Percentiles rank a stretch among this genome's conserved stretches.
Evolutionary conservation across 1,140 invertebrate species (phyloP).

Genomic region (Armadillidium nasatum): DNA sequence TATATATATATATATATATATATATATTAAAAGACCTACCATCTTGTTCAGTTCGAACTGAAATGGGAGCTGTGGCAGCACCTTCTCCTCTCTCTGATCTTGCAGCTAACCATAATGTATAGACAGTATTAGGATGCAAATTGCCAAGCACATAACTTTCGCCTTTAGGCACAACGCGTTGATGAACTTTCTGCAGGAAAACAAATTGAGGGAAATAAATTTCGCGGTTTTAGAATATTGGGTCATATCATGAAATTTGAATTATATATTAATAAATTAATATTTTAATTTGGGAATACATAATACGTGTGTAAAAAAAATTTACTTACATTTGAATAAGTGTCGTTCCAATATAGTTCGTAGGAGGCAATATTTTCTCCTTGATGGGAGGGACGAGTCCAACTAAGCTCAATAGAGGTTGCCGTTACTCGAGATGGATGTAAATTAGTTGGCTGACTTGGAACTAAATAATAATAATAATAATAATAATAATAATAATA

Average conservation of each 20-base stretch:
- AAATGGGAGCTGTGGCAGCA: slow-evolving; percentile 86
- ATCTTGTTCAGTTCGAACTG: slow-evolving; percentile 90
- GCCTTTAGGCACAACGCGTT: slow-evolving; percentile 67
- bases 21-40: slow-evolving; percentile 74
- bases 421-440: slow-evolving; percentile 66
- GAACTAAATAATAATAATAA: slow-evolving; percentile 59
- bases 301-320: no score
- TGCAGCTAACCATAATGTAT: slow-evolving; percentile 92
- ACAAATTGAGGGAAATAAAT: neutral
- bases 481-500: no score
- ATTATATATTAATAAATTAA: neutral
- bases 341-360: slow-evolving; percentile 96
- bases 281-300: no score
- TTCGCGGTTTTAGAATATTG: no score
- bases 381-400: slow-evolving; percentile 82
- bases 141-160: slow-evolving; percentile 79
- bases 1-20: no score
- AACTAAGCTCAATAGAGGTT: slow-evolving; percentile 76
- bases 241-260: no score
- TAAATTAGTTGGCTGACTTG: slow-evolving; percentile 87
- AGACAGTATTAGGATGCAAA: slow-evolving; percentile 90
- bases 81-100: slow-evolving; percentile 86
- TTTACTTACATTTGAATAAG: slow-evolving; percentile 72
- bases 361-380: slow-evolving; percentile 90
- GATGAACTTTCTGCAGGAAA: slow-evolving; percentile 58